Evolutionary conservation across 2,888 invertebrate genomes (phyloP).

Genomic region (Drosophila greeni): DNA sequence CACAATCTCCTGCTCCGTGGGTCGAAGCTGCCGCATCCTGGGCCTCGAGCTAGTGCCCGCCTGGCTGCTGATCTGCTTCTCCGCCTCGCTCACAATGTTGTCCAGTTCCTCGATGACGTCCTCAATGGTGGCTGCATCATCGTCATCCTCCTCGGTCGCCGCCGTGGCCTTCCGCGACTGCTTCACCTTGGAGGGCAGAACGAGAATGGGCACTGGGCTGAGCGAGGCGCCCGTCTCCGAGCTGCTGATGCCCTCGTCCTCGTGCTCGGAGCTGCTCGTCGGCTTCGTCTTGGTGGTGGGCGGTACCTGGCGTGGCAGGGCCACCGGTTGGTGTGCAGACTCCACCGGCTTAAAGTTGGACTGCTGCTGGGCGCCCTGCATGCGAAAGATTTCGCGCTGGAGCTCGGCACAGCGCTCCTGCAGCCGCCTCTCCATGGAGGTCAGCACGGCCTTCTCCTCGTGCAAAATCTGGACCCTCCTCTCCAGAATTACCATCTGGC

Average conservation of each 20-base stretch:
- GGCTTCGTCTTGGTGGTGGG: constrained; percentile 66
- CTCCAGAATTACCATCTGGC: constrained; percentile 85
- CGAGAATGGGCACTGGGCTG: constrained; percentile 83
- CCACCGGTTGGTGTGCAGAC: constrained; percentile 75
- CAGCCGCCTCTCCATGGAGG: constrained; percentile 86
- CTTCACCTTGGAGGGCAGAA: constrained; percentile 72
- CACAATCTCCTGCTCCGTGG: constrained; percentile 84
- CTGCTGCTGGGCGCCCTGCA: constrained; percentile 79
- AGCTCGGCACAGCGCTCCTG: constrained; percentile 88
- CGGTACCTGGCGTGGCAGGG: constrained; percentile 77
- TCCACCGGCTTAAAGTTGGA: constrained; percentile 76
- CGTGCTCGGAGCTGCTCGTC: constrained; percentile 86
- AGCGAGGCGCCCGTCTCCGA: constrained; percentile 86
- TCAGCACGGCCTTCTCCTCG: constrained; percentile 87
- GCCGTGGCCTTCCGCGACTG: constrained; percentile 42
- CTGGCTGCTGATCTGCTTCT: constrained; percentile 81
- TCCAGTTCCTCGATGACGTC: constrained; percentile 91
- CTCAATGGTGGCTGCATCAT: constrained; percentile 88
- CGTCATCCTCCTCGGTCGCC: constrained; percentile 44
- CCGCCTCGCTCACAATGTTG: constrained; percentile 91
- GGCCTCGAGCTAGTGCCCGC: constrained; percentile 17
- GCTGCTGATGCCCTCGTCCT: constrained; percentile 93
- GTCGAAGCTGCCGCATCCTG: constrained; percentile 65
- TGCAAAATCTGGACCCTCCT: constrained; percentile 87
- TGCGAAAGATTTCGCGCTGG: constrained; percentile 84